Percentiles rank a stretch among this genome's conserved stretches.
These are phyloP conservation scores for Ophion ellenae DNA, from an alignment of 2,888 invertebrate genomes.

Conservation along the genomic window DNA sequence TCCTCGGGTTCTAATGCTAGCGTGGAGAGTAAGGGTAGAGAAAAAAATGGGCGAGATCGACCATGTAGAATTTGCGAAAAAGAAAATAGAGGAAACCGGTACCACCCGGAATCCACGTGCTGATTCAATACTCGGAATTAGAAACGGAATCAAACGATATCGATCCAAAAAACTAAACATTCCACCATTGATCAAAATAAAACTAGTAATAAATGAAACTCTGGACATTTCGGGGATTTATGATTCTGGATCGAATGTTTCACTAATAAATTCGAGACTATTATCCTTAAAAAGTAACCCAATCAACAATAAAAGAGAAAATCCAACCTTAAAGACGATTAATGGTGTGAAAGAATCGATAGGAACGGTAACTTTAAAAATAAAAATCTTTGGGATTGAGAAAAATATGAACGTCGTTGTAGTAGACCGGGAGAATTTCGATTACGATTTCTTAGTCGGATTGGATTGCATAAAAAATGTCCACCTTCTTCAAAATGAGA, in stretches of 20 bases:
- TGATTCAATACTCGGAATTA: conserved; percentile 57
- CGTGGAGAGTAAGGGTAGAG: conserved; percentile 56
- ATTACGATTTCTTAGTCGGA: conserved; percentile 51
- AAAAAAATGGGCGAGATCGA: conserved; percentile 31
- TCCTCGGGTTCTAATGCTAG: too few species aligned
- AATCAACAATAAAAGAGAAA: neutral
- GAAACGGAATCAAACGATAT: neutral
- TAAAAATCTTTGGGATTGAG: too few species aligned
- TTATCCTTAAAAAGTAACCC: conserved; percentile 59
- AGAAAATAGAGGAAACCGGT: conserved; percentile 51
- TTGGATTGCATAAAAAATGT: conserved; percentile 49
- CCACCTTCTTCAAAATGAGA: conserved; percentile 55
- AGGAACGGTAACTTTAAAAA: too few species aligned
- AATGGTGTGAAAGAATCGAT: too few species aligned
- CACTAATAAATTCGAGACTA: conserved; percentile 65
- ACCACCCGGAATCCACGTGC: conserved; percentile 64
- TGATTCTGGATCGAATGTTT: conserved; percentile 67
- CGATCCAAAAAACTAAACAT: conserved; percentile 65
- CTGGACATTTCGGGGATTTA: conserved; percentile 60
- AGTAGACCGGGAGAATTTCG: conserved; percentile 53
- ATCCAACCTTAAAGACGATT: too few species aligned
- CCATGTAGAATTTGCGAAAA: conserved; percentile 62
- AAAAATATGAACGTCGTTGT: conserved; percentile 52
- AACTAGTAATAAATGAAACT: conserved; percentile 61
- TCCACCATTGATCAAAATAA: conserved; percentile 68